Base-by-base conservation (phyloP, 2,113 vertebrate genomes). In the Mionectes macconnelli region DNA sequence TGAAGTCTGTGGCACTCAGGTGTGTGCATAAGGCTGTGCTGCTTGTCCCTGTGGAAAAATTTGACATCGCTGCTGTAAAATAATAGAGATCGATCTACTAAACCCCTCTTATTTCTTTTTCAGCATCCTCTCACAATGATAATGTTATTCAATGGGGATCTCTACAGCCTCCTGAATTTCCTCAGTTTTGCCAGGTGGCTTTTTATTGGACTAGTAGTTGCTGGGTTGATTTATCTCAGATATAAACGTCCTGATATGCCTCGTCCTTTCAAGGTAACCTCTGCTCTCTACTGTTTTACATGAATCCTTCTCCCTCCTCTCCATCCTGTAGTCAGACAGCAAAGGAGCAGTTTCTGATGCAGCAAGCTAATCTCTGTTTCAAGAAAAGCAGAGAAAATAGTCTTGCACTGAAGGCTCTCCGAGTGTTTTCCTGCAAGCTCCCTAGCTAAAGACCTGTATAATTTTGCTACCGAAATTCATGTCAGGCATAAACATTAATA, bases 171-270 rank as follows among this genome's bases (percentile, higher is more conserved):
- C 80, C 82, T 99, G 97, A 99, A 99, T 97, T 99, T 99, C 97
- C 98, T 99, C 98, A 99, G 99, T 97, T 99, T 99, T 97, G 98
- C 98, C 97, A 98, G 99, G 73, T 99, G 99, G 99, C 97, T 99
- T 87, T 99, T 99, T 97, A 99, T 99, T 86, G 99, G 99, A 28
- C 94, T 99, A 59, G 99, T 98, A 37, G 99, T 99, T 50, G 96
- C 98, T 55, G 99, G 99, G 45, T 97, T 99, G 92, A 98, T 99
- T 97, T 99, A 99, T 98, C 98, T 99, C 68, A 97, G 99, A 96
- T 99, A 99, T 93, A 99, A 98, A 67, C 98, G 97, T 67, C 99
- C 99, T 33, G 98, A 99, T 95, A 98, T 99, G 97, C 98, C 97
- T 92, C 99, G 99, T 57, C 99, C 99, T 95, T 99, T 99, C 97